A percentile compares a stretch with the other conserved stretches of the same genome.
Conservation (phyloP, 2,888 invertebrate genomes). For the Podotricha telesiphe region DNA sequence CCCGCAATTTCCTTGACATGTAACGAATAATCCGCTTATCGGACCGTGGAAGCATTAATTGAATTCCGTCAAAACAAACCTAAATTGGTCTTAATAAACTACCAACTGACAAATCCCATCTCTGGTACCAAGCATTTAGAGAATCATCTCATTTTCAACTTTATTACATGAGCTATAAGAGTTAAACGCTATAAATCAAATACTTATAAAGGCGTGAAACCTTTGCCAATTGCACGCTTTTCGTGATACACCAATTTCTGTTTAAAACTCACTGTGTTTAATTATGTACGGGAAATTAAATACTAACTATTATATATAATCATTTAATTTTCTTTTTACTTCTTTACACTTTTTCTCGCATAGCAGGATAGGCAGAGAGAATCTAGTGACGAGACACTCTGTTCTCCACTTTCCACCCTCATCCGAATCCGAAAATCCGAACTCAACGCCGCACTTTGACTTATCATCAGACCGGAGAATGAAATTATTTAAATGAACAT, state of each 20-base stretch:
- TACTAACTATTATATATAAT: neutral
- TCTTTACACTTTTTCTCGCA: too few relatives aligned
- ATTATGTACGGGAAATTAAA: neutral
- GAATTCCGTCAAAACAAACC: slow-evolving; percentile 67
- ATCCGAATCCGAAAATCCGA: too few relatives aligned
- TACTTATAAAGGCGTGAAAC: slow-evolving; percentile 1
- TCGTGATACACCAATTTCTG: slow-evolving; percentile 27
- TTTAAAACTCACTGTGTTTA: slow-evolving; percentile 1
- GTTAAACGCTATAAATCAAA: neutral
- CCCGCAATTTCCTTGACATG: slow-evolving; percentile 36
- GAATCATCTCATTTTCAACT: slow-evolving; percentile 32
- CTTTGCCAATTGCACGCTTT: slow-evolving; percentile 14
- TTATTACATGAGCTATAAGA: slow-evolving; percentile 25
- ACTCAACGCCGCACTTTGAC: too few relatives aligned
- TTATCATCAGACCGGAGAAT: too few relatives aligned
- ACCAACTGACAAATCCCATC: slow-evolving; percentile 71
- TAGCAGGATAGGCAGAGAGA: too few relatives aligned
- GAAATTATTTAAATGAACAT: too few relatives aligned
- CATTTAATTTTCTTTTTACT: neutral
- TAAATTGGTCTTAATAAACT: slow-evolving; percentile 54
- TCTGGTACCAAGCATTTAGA: slow-evolving; percentile 38
- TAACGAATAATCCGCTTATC: slow-evolving; percentile 60
- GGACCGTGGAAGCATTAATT: slow-evolving; percentile 59
- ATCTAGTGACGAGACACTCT: too few relatives aligned
- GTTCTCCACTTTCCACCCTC: too few relatives aligned